Conservation (phyloP, 2,113 vertebrate species). For the Dendrocopos noguchii region DNA sequence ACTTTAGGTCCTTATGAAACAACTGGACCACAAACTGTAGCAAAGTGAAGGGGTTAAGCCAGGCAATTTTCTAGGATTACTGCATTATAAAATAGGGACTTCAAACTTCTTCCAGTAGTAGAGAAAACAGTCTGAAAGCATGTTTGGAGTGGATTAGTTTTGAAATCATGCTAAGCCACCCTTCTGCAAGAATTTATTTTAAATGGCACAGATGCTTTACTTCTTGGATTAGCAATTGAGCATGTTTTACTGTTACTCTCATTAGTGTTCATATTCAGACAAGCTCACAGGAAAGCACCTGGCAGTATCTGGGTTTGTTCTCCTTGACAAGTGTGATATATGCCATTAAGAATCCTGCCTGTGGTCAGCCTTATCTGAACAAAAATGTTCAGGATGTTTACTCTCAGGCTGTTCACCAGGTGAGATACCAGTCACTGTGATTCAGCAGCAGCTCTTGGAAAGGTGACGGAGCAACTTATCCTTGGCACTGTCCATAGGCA, state of each 20-base stretch:
- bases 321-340: not conserved
- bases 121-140: constrained; percentile 12
- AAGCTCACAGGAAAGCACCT: not conserved
- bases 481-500: too few relatives aligned
- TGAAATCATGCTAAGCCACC: constrained; percentile 23
- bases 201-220: constrained; percentile 12
- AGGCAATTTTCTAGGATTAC: not conserved
- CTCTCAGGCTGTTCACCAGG: not conserved
- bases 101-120: not conserved
- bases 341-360: not conserved
- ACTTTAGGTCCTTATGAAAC: not conserved
- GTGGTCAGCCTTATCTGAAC: not conserved
- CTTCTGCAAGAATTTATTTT: constrained; percentile 29
- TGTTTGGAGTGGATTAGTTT: constrained; percentile 29
- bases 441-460: not conserved
- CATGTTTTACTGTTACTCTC: not conserved
- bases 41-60: not conserved
- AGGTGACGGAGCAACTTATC: too few relatives aligned
- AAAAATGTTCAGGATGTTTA: constrained; percentile 24
- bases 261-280: not conserved
- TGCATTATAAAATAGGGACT: not conserved
- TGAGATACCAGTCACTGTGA: not conserved
- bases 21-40: not conserved
- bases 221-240: constrained; percentile 13
- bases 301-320: not conserved